Evolutionary conservation across 2,113 vertebrate species (phyloP).

Genomic region (Myiagra hebetior): DNA sequence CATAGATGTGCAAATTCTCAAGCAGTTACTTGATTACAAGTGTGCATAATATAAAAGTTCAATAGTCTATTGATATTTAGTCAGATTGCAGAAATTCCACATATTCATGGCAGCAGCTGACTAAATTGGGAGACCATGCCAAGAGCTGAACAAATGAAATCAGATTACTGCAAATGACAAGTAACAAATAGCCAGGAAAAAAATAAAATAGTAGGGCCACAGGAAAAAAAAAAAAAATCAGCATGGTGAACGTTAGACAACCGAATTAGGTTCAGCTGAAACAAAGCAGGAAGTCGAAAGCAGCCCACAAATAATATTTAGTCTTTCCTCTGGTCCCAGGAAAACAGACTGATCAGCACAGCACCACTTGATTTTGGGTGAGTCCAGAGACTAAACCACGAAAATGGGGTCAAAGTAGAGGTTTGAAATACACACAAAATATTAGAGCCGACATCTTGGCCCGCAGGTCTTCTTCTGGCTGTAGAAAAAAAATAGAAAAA

Average conservation of each 20-base stretch:
- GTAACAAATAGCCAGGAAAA: slow-evolving; percentile 31
- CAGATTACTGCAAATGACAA: slow-evolving; percentile 56
- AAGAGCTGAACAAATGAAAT: slow-evolving; percentile 65
- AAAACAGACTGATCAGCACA: not conserved
- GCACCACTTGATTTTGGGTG: not conserved
- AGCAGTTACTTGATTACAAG: slow-evolving; percentile 62
- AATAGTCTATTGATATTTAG: slow-evolving; percentile 69
- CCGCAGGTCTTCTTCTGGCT: slow-evolving; percentile 33
- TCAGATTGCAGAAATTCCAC: slow-evolving; percentile 56
- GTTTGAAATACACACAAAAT: slow-evolving; percentile 31
- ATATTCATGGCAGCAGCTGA: slow-evolving; percentile 55
- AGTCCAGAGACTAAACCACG: not conserved
- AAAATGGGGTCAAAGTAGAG: slow-evolving; percentile 11
- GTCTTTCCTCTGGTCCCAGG: not conserved
- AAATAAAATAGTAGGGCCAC: not conserved
- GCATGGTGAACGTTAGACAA: not conserved
- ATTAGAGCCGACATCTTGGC: slow-evolving; percentile 51
- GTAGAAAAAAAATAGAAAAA: slow-evolving; percentile 58
- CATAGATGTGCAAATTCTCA: slow-evolving; percentile 54
- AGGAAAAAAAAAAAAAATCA: not conserved
- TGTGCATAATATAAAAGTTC: slow-evolving; percentile 57
- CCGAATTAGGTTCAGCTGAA: not conserved
- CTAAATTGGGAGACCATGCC: slow-evolving; percentile 26
- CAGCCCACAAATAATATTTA: not conserved
- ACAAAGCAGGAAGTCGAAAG: not conserved